Evolutionary conservation across 2,113 vertebrate species (phyloP).

Genomic region (Phrynosoma platyrhinos): DNA sequence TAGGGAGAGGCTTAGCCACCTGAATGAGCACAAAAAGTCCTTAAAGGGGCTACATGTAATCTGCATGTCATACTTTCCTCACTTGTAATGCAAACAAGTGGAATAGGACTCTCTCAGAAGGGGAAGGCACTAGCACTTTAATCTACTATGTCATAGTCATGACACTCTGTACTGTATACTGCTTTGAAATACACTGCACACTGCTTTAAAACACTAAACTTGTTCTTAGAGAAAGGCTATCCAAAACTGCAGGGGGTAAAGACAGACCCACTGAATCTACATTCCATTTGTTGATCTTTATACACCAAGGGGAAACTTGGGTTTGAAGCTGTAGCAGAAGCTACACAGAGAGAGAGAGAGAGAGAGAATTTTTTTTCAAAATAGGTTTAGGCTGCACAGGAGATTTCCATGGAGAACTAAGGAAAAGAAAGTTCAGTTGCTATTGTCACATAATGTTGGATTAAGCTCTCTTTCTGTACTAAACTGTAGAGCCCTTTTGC

Average conservation of each 20-base stretch:
- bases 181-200: neutral
- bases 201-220: neutral
- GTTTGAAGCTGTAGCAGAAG: neutral
- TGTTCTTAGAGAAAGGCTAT: neutral
- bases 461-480: neutral
- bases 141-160: too few species aligned
- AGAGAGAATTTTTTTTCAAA: neutral
- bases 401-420: neutral
- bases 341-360: neutral
- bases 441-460: neutral
- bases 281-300: neutral
- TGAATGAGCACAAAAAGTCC: too few species aligned
- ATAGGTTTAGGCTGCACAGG: neutral
- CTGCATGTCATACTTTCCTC: too few species aligned
- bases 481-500: neutral
- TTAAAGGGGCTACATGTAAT: too few species aligned
- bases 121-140: too few species aligned
- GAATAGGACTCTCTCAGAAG: too few species aligned
- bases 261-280: neutral
- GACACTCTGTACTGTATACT: too few species aligned
- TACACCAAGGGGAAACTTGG: neutral
- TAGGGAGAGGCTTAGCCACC: too few species aligned
- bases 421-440: neutral
- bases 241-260: neutral
- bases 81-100: too few species aligned